Percentiles rank a stretch among this genome's conserved stretches.
Evolutionary conservation across 2,888 invertebrate species (phyloP).

Genomic region (Escarpia spicata): DNA sequence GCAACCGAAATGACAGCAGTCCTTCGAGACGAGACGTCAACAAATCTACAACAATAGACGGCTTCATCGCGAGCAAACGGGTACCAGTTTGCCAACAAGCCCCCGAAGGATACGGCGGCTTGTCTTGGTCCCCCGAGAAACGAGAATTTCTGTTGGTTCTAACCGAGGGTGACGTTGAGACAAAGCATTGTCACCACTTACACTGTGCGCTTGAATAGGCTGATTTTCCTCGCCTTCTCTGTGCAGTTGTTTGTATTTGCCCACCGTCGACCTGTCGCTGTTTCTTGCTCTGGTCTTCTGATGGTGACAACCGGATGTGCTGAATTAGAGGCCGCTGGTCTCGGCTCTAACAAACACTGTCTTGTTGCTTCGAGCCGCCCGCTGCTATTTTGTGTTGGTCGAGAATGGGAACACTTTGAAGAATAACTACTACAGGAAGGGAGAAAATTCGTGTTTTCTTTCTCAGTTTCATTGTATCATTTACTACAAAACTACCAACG

Average conservation of each 20-base stretch:
- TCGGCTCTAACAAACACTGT: not conserved
- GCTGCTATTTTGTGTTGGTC: not conserved
- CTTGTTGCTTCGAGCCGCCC: not conserved
- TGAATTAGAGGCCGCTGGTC: not conserved
- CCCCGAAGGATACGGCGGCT: not conserved
- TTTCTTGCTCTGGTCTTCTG: not conserved
- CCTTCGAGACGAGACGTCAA: not conserved
- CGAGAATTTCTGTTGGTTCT: not conserved
- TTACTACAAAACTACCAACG: not conserved
- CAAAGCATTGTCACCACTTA: not conserved
- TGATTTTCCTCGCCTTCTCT: not conserved
- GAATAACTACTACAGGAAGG: not conserved
- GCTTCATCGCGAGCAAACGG: not conserved
- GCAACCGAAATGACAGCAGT: not conserved
- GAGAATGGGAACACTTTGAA: conserved; percentile 20
- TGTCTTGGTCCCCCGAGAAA: not conserved
- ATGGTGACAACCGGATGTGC: not conserved
- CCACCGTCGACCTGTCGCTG: not conserved
- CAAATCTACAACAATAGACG: not conserved
- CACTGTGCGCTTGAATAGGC: not conserved
- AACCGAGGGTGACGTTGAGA: not conserved
- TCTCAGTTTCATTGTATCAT: not conserved
- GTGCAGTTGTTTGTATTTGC: not conserved
- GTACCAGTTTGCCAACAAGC: not conserved
- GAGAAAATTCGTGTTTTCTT: not conserved